Base-by-base conservation (phyloP, 2,888 invertebrate species). In the Diaprepes abbreviatus region DNA sequence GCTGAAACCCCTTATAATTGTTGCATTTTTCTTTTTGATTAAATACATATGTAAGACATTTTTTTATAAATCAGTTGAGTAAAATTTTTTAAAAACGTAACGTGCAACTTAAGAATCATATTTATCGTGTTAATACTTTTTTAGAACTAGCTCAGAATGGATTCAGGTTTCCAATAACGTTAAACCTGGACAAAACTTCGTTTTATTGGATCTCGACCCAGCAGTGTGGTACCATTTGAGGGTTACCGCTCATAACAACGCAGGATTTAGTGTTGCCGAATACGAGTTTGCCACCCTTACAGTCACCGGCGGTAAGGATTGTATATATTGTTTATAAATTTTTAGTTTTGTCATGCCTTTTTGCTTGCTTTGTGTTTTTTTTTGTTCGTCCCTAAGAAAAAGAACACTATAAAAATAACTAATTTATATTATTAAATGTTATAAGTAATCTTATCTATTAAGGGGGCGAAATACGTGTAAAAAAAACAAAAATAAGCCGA, bases 251-350 rank as follows among this genome's bases (percentile, higher is more conserved):
- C 94, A 97, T 85, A 97, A 97, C 84, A 97, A 96, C 79, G 97
- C 97, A 70, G 98, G 97, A 57, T 96, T 96, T 79, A 94, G 95
- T 38, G 96, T 96, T 57, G 96, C 96, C 67, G 94, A 96, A 86
- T 96, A 97, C 81, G 95, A 96, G 86, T 97, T 97, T 84, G 96
- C 96, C 14, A 98, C 98, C 1, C 88, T 97, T 31, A 96, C 97
- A 28, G 91, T 93, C 75, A 94, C 95, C 75, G 97, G 97, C 89
- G 96, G 97, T 97, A 89, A 87, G 88, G 16, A 21, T 54, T 68
- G 62, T 63, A 68, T 55, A 67, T 55, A 55, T 17, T 58, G 36
- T 71, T 33, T 33, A 63, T 59, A 55, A 21, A 21, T 12, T 24
- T 16, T 52, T 21, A 36, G n/a, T 48, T 28, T 48, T 63, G 35